Evolutionary conservation across 2,797 vertebrate genomes (phyloP).

Genomic region (Trichosurus vulpecula): DNA sequence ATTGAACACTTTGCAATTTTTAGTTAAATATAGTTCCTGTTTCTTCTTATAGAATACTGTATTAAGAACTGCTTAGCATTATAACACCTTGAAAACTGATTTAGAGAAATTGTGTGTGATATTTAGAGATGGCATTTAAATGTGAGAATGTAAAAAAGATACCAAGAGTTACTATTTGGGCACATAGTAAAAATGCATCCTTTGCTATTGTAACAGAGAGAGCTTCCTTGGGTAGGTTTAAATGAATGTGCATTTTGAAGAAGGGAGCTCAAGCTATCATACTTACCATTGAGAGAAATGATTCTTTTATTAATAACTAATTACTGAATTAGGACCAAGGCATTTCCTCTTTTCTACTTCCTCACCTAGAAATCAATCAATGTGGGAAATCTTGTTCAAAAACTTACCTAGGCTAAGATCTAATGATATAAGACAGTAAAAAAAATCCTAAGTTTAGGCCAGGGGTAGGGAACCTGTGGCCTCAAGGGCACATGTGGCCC

Average conservation of each 20-base stretch:
- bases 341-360: background rate
- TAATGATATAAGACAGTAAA: background rate
- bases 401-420: background rate
- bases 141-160: conserved; percentile 31
- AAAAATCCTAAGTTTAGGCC: background rate
- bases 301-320: background rate
- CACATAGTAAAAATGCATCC: background rate
- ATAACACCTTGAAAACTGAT: conserved; percentile 49
- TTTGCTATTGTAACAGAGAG: background rate
- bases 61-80: conserved; percentile 50
- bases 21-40: conserved; percentile 12
- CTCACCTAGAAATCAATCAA: background rate
- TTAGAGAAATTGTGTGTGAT: conserved; percentile 1
- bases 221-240: background rate
- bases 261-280: background rate
- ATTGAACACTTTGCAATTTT: conserved; percentile 11
- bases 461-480: too few species aligned
- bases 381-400: background rate
- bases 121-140: conserved; percentile 30
- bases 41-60: conserved; percentile 18
- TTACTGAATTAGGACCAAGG: background rate
- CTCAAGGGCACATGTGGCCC: too few species aligned
- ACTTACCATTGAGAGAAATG: background rate
- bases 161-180: background rate
- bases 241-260: conserved; percentile 25